These are phyloP conservation scores for Paradoxurus hermaphroditus DNA, from an alignment of 2,113 vertebrate genomes.

Conservation along the genomic window DNA sequence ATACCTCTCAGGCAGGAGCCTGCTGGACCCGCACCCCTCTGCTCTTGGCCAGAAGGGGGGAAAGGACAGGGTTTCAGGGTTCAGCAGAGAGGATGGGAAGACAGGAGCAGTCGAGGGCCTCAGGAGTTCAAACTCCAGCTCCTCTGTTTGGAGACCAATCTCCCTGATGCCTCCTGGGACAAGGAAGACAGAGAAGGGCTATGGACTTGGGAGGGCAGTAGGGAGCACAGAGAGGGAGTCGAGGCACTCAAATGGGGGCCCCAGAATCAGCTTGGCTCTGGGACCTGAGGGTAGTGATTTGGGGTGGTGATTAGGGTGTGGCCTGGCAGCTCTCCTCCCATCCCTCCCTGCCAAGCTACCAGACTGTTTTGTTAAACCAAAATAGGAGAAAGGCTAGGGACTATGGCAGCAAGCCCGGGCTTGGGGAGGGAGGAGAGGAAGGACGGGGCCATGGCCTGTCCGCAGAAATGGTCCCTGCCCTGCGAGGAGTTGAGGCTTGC, in stretches of 20 bases:
- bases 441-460: neutral
- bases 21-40: neutral
- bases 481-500: neutral
- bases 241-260: neutral
- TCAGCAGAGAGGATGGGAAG: neutral
- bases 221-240: neutral
- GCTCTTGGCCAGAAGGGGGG: neutral
- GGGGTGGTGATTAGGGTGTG: conserved; percentile 51
- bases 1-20: neutral
- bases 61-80: neutral
- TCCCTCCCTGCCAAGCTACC: conserved; percentile 25
- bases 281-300: neutral
- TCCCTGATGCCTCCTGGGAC: neutral
- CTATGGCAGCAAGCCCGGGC: conserved; percentile 73
- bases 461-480: neutral
- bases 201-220: neutral
- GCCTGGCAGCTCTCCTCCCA: conserved; percentile 28
- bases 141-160: neutral
- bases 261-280: neutral
- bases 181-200: neutral
- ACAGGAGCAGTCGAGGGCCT: neutral
- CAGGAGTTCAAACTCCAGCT: neutral
- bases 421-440: neutral
- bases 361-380: conserved; percentile 78
- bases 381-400: conserved; percentile 75